Conservation (phyloP, 2,888 invertebrate species). For the Cheilosia impressa region DNA sequence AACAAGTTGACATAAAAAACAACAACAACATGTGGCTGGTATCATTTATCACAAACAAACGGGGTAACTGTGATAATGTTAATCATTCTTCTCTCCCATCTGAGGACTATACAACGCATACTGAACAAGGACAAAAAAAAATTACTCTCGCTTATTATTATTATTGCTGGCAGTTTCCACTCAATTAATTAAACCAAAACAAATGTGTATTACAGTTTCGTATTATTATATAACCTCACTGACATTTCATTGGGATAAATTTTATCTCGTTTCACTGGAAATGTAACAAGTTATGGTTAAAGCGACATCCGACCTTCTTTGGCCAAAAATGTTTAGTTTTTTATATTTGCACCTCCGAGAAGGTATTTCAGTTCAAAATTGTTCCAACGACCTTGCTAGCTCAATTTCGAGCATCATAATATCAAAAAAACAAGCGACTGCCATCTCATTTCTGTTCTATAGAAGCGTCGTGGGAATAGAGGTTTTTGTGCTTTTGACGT, state of each 20-base stretch:
- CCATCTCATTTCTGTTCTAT: too few species aligned
- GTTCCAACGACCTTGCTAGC: too few species aligned
- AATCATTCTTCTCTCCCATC: slow-evolving; percentile 6
- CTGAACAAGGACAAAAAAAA: slow-evolving; percentile 24
- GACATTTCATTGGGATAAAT: background rate
- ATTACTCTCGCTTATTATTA: slow-evolving; percentile 38
- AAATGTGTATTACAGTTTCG: slow-evolving; percentile 58
- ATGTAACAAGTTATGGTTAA: too few species aligned
- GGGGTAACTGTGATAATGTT: background rate
- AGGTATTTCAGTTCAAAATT: too few species aligned
- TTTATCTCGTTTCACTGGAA: too few species aligned
- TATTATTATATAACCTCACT: background rate
- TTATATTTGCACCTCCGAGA: too few species aligned
- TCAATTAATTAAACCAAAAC: slow-evolving; percentile 74
- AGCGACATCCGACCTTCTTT: too few species aligned
- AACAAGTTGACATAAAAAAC: slow-evolving; percentile 48
- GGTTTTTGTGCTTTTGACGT: too few species aligned
- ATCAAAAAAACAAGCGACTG: too few species aligned
- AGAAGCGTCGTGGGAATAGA: too few species aligned
- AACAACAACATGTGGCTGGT: slow-evolving; percentile 32
- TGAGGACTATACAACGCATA: slow-evolving; percentile 13
- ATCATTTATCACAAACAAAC: slow-evolving; percentile 39
- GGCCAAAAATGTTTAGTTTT: too few species aligned
- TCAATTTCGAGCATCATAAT: too few species aligned
- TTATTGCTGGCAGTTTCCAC: slow-evolving; percentile 66